Evolutionary conservation across 2,888 invertebrate genomes (phyloP).

Genomic region (Apotomis turbidana): DNA sequence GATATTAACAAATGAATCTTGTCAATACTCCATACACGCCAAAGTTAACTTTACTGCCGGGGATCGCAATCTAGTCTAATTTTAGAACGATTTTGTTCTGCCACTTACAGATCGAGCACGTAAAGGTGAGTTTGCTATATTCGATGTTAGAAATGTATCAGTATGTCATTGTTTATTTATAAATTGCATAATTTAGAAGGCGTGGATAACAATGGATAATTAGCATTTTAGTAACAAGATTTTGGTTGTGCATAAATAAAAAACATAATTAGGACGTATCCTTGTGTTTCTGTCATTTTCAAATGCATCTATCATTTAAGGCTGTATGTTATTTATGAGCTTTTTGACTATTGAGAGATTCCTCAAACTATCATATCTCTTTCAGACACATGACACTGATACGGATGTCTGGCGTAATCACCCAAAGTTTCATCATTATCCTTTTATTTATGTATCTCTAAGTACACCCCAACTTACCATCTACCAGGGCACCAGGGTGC

Average conservation of each 20-base stretch:
- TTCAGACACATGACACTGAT: too few species aligned
- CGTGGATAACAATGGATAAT: constrained; percentile 30
- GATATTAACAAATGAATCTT: constrained; percentile 37
- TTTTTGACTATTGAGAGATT: too few species aligned
- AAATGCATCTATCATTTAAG: not conserved
- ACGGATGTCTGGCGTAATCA: too few species aligned
- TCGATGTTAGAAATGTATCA: constrained; percentile 24
- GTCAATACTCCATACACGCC: constrained; percentile 27
- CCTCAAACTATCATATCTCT: too few species aligned
- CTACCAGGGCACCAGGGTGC: too few species aligned
- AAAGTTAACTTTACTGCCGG: constrained; percentile 14
- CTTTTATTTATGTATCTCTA: too few species aligned
- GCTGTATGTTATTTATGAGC: too few species aligned
- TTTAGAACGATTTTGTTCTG: not conserved
- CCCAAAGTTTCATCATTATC: too few species aligned
- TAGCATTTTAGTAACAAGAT: constrained; percentile 34
- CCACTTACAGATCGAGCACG: not conserved
- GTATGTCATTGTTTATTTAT: constrained; percentile 14
- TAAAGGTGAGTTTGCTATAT: constrained; percentile 10
- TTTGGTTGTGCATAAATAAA: constrained; percentile 7
- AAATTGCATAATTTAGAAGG: constrained; percentile 29
- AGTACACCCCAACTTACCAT: too few species aligned
- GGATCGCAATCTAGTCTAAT: not conserved
- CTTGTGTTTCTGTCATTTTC: constrained; percentile 13
- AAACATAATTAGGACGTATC: constrained; percentile 16